These are phyloP conservation scores for Argyra leucocephala DNA, from an alignment of 2,888 invertebrate genomes.

Conservation along the genomic window DNA sequence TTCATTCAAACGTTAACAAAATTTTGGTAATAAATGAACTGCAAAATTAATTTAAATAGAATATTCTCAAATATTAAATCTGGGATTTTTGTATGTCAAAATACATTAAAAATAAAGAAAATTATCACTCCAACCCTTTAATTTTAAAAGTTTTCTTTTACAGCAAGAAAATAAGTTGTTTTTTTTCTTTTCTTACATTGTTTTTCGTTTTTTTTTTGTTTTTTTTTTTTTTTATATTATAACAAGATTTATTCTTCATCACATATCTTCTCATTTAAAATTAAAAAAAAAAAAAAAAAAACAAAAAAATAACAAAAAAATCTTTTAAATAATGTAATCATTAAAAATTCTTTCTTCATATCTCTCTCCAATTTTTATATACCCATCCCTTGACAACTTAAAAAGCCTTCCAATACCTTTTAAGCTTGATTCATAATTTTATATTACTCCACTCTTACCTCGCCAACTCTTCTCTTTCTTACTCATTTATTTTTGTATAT, in stretches of 20 bases:
- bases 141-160: neutral
- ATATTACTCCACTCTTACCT: too few species aligned
- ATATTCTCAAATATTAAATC: too few species aligned
- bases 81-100: too few species aligned
- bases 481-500: too few species aligned
- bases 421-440: neutral
- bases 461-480: too few species aligned
- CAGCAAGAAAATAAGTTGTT: neutral
- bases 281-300: neutral
- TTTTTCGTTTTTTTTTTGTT: neutral
- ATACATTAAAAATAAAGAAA: too few species aligned
- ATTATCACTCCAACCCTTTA: neutral
- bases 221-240: neutral
- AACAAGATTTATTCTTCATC: slow-evolving; percentile 6
- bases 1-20: too few species aligned
- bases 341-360: neutral
- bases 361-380: too few species aligned
- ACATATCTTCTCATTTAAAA: slow-evolving; percentile 3
- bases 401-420: neutral
- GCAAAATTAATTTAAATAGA: too few species aligned
- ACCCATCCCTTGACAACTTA: neutral
- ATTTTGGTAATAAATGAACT: too few species aligned
- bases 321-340: neutral
- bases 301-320: too few species aligned
- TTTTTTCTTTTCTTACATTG: too few species aligned